Evolutionary conservation across 2,797 vertebrate genomes (phyloP).

Genomic region (Cyprinodon diabolis): DNA sequence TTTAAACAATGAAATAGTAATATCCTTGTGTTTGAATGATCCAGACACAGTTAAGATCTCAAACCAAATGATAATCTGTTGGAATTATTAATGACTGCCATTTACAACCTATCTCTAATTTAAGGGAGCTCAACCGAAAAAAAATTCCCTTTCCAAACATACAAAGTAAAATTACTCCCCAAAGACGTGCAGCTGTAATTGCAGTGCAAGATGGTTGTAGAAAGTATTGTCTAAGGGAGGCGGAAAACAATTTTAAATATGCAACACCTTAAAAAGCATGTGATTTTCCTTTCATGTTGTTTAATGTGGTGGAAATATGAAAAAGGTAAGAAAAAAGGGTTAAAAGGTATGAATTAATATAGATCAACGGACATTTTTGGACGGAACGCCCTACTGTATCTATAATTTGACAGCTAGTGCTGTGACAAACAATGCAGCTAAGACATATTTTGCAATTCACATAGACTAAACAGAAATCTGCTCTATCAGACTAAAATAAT

Average conservation of each 20-base stretch:
- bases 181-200: no score
- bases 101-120: neutral
- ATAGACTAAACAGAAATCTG: slow-evolving; percentile 28
- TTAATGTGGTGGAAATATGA: neutral
- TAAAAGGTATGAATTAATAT: neutral
- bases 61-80: neutral
- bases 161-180: no score
- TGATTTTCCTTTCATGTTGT: neutral
- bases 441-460: slow-evolving; percentile 31
- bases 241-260: neutral
- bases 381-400: slow-evolving; percentile 22
- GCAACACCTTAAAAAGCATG: neutral
- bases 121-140: neutral
- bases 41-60: neutral
- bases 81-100: neutral
- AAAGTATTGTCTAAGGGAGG: neutral
- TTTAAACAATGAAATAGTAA: neutral
- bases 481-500: slow-evolving; percentile 8
- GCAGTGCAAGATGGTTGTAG: neutral
- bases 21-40: neutral
- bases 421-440: slow-evolving; percentile 40
- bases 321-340: neutral
- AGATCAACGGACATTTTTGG: slow-evolving; percentile 55
- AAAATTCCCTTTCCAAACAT: no score
- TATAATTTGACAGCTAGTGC: slow-evolving; percentile 32